Percentiles rank a stretch among this genome's conserved stretches.
These are phyloP conservation scores for Lomographa bimaculata DNA, from an alignment of 2,888 invertebrate genomes.

Conservation along the genomic window DNA sequence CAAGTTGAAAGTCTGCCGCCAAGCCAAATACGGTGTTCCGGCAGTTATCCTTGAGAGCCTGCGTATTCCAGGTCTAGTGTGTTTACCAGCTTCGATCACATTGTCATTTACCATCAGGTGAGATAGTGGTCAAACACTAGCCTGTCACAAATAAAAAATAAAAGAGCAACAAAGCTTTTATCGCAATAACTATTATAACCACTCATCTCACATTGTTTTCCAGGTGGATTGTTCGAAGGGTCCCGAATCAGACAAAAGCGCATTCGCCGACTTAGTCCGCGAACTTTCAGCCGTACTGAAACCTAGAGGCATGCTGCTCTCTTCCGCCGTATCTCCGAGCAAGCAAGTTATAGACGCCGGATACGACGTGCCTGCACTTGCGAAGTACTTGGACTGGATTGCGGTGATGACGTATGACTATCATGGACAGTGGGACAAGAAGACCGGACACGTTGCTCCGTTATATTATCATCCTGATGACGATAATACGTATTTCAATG, in stretches of 20 bases:
- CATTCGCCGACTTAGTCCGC: conserved; percentile 88
- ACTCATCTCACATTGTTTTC: conserved; percentile 31
- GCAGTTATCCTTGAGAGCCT: no score
- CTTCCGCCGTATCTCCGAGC: conserved; percentile 94
- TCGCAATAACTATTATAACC: no score
- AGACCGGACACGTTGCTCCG: conserved; percentile 95
- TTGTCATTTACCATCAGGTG: no score
- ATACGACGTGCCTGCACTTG: conserved; percentile 91
- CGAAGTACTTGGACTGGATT: conserved; percentile 92
- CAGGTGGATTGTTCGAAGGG: conserved; percentile 94
- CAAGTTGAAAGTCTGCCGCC: no score
- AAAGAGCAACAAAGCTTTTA: no score
- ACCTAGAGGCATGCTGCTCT: conserved; percentile 87
- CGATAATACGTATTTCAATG: conserved; percentile 91
- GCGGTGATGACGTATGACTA: conserved; percentile 97
- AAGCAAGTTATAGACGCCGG: conserved; percentile 94
- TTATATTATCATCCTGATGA: conserved; percentile 92
- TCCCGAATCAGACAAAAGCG: conserved; percentile 91
- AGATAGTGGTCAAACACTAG: no score
- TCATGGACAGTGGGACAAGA: conserved; percentile 96
- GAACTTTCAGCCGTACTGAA: conserved; percentile 88
- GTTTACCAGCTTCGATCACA: no score
- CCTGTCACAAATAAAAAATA: no score
- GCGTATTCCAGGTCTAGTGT: no score
- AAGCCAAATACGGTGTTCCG: no score